Percentiles rank a stretch among this genome's conserved stretches.
Conservation (phyloP, 2,113 vertebrate genomes). For the Eulemur rufifrons region DNA sequence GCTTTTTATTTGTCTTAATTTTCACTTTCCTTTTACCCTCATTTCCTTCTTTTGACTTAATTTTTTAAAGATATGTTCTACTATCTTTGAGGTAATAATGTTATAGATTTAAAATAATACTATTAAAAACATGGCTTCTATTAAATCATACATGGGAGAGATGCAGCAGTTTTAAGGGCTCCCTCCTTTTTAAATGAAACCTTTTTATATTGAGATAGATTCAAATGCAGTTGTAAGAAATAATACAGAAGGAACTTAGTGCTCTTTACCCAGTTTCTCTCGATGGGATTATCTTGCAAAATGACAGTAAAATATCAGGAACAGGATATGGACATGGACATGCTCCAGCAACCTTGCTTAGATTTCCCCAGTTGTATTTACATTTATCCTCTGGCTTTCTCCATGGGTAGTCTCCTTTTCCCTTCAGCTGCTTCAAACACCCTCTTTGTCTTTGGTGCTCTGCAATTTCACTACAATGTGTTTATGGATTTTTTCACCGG, state of each 20-base stretch:
- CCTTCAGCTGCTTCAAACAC: neutral
- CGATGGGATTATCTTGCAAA: neutral
- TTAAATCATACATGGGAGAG: neutral
- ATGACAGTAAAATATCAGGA: neutral
- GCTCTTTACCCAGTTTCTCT: neutral
- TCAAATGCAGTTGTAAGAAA: neutral
- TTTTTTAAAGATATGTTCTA: neutral
- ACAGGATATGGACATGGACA: neutral
- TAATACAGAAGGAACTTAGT: neutral
- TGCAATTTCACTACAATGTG: neutral
- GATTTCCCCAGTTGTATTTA: neutral
- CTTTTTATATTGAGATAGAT: neutral
- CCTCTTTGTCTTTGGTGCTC: neutral
- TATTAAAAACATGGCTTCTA: neutral
- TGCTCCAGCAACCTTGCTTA: neutral
- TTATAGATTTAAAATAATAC: neutral
- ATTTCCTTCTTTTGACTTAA: neutral
- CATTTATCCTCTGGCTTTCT: neutral
- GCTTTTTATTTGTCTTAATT: neutral
- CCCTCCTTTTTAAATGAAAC: neutral
- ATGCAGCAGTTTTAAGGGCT: neutral
- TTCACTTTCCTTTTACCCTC: neutral
- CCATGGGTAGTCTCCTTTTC: neutral
- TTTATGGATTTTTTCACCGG: neutral
- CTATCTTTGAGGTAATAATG: neutral